Evolutionary conservation across 2,113 vertebrate genomes (phyloP).

Genomic region (Ceyx cyanopectus): DNA sequence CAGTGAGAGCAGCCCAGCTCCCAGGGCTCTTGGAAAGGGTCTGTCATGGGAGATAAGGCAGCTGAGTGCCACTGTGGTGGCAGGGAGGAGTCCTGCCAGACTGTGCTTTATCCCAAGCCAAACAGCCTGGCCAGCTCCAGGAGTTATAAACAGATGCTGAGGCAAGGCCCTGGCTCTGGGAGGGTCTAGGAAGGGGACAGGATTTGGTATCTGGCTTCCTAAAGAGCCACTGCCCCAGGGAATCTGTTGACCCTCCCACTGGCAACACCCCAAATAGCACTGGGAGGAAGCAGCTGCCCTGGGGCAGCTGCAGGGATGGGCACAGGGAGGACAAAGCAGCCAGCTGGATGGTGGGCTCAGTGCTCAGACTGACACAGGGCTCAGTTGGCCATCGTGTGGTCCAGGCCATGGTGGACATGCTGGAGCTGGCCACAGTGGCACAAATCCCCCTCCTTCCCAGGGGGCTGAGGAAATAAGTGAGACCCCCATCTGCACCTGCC

Average conservation of each 20-base stretch:
- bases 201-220: slow-evolving; percentile 64
- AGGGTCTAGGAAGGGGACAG: slow-evolving; percentile 52
- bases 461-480: neutral
- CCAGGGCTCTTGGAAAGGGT: slow-evolving; percentile 26
- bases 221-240: slow-evolving; percentile 19
- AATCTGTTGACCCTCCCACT: slow-evolving; percentile 42
- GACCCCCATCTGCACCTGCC: neutral
- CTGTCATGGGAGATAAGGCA: slow-evolving; percentile 53
- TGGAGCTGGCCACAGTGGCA: neutral
- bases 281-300: slow-evolving; percentile 13
- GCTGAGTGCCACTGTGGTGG: slow-evolving; percentile 28
- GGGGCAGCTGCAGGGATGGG: neutral
- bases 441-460: neutral
- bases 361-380: fast-evolving
- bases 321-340: neutral
- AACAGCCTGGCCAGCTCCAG: slow-evolving; percentile 56
- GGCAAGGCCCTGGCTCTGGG: slow-evolving; percentile 40
- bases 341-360: neutral
- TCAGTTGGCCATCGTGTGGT: neutral
- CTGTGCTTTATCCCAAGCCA: slow-evolving; percentile 66
- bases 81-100: slow-evolving; percentile 59
- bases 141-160: slow-evolving; percentile 70
- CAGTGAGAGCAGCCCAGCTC: neutral
- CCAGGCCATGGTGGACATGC: neutral
- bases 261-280: slow-evolving; percentile 18